These are phyloP conservation scores for Drosophila truncata DNA, from an alignment of 1,140 invertebrate genomes.

Conservation along the genomic window DNA sequence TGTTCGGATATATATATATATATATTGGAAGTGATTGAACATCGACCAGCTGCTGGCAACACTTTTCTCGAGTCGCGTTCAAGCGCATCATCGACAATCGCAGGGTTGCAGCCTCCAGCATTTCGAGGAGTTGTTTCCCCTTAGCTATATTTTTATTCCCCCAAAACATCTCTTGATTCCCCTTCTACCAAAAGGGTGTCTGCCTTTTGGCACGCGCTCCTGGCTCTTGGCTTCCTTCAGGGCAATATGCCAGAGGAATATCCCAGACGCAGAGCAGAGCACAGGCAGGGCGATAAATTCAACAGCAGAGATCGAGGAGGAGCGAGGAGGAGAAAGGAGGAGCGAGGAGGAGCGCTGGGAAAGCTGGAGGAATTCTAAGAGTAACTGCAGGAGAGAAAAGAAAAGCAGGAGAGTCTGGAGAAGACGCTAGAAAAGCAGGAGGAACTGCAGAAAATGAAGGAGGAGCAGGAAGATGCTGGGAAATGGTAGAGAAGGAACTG, in stretches of 20 bases:
- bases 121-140: not conserved
- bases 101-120: not conserved
- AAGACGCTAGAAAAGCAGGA: not conserved
- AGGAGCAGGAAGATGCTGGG: not conserved
- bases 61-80: constrained; percentile 29
- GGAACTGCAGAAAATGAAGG: not conserved
- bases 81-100: constrained; percentile 71
- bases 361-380: not conserved
- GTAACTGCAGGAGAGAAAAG: not conserved
- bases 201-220: constrained; percentile 52
- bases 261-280: constrained; percentile 1
- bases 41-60: constrained; percentile 56
- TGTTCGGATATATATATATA: constrained; percentile 7
- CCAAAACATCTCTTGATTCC: not conserved
- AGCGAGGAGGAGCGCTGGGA: not conserved
- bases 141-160: not conserved
- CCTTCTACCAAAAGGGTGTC: not conserved
- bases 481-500: not conserved
- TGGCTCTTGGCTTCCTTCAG: constrained; percentile 30
- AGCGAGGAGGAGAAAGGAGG: not conserved
- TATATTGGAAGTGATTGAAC: constrained; percentile 57
- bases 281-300: constrained; percentile 54
- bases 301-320: constrained; percentile 15
- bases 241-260: constrained; percentile 8
- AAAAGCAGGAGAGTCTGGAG: not conserved